Evolutionary conservation across 2,113 vertebrate genomes (phyloP).

Genomic region (Equus quagga): DNA sequence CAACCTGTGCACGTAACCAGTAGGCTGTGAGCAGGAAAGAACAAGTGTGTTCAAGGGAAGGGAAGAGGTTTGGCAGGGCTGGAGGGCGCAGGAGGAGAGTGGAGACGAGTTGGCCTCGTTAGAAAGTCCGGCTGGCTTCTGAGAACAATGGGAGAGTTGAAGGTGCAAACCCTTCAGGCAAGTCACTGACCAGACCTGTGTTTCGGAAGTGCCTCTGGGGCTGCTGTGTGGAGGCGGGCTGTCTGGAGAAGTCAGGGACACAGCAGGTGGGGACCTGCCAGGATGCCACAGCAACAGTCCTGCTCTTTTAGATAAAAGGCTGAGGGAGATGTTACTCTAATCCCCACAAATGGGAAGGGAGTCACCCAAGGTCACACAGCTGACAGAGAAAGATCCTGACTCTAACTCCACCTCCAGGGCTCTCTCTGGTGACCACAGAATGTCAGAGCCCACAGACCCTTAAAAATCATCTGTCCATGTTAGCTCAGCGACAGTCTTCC

Average conservation of each 20-base stretch:
- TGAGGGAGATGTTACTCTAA: not conserved
- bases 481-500: too few species aligned
- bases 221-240: not conserved
- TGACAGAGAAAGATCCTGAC: not conserved
- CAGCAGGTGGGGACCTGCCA: not conserved
- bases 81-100: too few species aligned
- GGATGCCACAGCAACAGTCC: not conserved
- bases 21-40: not conserved
- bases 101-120: not conserved
- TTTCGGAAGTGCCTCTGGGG: not conserved
- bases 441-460: not conserved
- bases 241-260: not conserved
- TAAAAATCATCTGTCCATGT: not conserved
- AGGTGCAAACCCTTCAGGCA: not conserved
- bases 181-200: not conserved
- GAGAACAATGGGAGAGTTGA: not conserved
- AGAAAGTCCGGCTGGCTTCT: not conserved
- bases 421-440: not conserved
- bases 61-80: not conserved
- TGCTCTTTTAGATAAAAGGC: slow-evolving; percentile 10
- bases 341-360: slow-evolving; percentile 3
- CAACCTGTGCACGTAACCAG: not conserved
- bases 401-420: not conserved
- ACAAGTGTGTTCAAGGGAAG: not conserved
- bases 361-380: slow-evolving; percentile 33